These are phyloP conservation scores for Physocephala rufipes DNA, from an alignment of 2,888 invertebrate species.

Conservation along the genomic window DNA sequence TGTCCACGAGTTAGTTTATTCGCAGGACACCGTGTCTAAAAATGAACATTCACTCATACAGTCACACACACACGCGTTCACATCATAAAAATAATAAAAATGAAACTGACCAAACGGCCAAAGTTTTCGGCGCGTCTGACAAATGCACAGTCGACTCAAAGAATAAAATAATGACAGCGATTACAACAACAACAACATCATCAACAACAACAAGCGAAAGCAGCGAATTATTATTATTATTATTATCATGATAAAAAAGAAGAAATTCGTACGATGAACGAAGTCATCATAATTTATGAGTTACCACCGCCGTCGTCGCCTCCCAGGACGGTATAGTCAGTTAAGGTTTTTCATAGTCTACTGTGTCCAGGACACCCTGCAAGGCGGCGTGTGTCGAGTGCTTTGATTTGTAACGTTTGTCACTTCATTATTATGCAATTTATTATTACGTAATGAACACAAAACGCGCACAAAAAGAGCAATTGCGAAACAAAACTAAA, in stretches of 20 bases:
- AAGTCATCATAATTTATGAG: conserved; percentile 45
- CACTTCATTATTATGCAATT: conserved; percentile 65
- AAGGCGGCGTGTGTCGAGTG: conserved; percentile 60
- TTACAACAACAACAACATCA: conserved; percentile 40
- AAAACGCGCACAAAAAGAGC: conserved; percentile 22
- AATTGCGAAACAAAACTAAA: not conserved
- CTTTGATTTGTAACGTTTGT: conserved; percentile 65
- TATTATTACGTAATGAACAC: conserved; percentile 50
- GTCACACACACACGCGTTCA: conserved; percentile 21
- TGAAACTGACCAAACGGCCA: conserved; percentile 23
- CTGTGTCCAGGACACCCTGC: conserved; percentile 41
- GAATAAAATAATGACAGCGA: conserved; percentile 47
- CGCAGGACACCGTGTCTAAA: conserved; percentile 23
- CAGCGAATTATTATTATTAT: too few relatives aligned
- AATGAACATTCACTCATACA: not conserved
- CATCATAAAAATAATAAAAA: not conserved
- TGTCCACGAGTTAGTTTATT: not conserved
- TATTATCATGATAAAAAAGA: conserved; percentile 57
- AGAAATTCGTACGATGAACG: conserved; percentile 39
- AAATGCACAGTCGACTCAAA: conserved; percentile 50
- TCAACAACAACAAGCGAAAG: conserved; percentile 44
- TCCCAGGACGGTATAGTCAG: conserved; percentile 17
- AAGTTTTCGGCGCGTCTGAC: conserved; percentile 58
- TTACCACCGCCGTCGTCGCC: too few relatives aligned
- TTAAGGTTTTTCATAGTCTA: not conserved